Conservation (phyloP, 2,797 vertebrate genomes). For the Pseudomugil gertrudae region DNA sequence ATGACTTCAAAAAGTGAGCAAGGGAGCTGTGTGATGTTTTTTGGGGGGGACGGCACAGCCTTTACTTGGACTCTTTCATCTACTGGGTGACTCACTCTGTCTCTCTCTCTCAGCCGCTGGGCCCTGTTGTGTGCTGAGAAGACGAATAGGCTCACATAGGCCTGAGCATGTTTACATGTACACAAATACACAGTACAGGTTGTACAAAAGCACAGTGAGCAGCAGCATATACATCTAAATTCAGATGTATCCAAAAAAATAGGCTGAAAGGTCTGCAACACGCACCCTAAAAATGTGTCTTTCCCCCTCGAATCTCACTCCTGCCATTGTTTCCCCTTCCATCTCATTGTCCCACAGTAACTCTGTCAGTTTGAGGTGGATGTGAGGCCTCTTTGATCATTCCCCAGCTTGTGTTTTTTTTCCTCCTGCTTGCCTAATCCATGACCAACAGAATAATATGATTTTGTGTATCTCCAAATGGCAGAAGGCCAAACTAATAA, state of each 20-base stretch:
- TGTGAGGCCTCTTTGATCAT: constrained; percentile 91
- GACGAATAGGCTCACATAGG: constrained; percentile 53
- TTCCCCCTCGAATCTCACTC: constrained; percentile 83
- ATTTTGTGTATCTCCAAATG: constrained; percentile 96
- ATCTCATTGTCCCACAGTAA: constrained; percentile 74
- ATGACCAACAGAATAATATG: constrained; percentile 94
- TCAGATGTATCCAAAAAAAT: constrained; percentile 26
- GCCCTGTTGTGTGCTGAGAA: constrained; percentile 66
- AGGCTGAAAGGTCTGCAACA: constrained; percentile 26
- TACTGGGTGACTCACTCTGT: constrained; percentile 72
- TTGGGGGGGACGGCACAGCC: constrained; percentile 74
- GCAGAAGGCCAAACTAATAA: constrained; percentile 89
- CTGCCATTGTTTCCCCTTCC: constrained; percentile 83
- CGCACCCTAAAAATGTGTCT: constrained; percentile 45
- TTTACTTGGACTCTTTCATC: constrained; percentile 82
- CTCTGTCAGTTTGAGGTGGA: constrained; percentile 89
- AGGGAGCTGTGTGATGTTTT: constrained; percentile 78
- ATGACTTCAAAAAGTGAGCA: constrained; percentile 78
- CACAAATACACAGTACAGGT: constrained; percentile 49
- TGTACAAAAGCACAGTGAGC: constrained; percentile 24
- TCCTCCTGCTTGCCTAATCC: constrained; percentile 89
- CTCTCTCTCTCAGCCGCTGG: constrained; percentile 57
- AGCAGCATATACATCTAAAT: constrained; percentile 27
- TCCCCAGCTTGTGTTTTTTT: constrained; percentile 89
- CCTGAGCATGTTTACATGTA: constrained; percentile 45